Base-by-base conservation (phyloP, 1,140 invertebrate species). In the Tetramorium simillimum region DNA sequence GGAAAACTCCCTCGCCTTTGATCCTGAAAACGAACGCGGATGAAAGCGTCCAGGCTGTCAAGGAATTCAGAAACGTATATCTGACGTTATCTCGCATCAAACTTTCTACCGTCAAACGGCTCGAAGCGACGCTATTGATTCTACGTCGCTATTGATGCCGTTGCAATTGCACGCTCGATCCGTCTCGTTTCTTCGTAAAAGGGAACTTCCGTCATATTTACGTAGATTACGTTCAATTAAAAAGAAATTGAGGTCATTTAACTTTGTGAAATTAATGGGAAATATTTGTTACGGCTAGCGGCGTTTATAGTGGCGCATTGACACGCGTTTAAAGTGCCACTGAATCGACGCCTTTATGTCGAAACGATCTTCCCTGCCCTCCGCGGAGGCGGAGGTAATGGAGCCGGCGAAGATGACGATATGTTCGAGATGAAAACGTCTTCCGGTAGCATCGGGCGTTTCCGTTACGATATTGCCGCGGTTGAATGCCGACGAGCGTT, bases 401-500 rank as follows among this genome's bases (percentile, higher is more conserved):
- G 9, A 58, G 24, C 24, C 49, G 16, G 0, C 33, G 33, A 51
- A n/a, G 43, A 56, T 21, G 63, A 62, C 49, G 33, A 56, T 62
- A 84, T n/a, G 14, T 60, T 85, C 53, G 70, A 33, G 43, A 84
- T 62, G 81, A 21, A 84, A 63, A 85, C 33, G 33, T 72, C 43
- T 86, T 76, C 56, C 82, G 82, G 82, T 86, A 89, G 77, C 77
- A 37, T 58, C 24, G 53, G 21, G 76, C 56, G 72, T 88, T 89
- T 89, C 88, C 88, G 86, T 21, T 28, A 60, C 62, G 28, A 87
- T 78, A 89, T 63, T 60, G 70, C 33, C 49, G n/a, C 10, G 33
- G 21, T 65, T 46, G 46, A 58, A 56, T 28, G 58, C 87, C 75
- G 51, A 18, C 10, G 37, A 78, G 24, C 58, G 85, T 90, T 87